phyloP scores from a whole-genome alignment of 2,113 vertebrate genomes.

The Oxyura jamaicensis region DNA sequence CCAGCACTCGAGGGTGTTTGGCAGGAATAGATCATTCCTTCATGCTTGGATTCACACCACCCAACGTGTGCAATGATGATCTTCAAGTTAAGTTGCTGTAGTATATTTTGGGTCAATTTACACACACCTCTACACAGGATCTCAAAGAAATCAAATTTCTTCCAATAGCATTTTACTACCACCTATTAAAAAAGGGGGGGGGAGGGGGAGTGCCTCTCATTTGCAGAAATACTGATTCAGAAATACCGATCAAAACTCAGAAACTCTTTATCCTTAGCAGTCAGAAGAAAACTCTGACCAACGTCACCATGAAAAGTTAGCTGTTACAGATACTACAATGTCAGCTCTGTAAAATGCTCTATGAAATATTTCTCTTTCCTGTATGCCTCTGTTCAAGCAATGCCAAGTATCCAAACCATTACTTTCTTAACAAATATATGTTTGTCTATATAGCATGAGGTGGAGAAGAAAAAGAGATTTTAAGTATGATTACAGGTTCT shows the following conservation, averaged over 20 bases:
- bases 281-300: background rate
- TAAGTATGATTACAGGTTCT: background rate
- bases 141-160: background rate
- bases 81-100: background rate
- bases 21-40: conserved; percentile 43
- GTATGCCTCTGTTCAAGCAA: background rate
- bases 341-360: background rate
- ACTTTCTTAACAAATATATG: background rate
- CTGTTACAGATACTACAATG: background rate
- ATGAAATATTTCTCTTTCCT: background rate
- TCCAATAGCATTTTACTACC: background rate
- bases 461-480: background rate
- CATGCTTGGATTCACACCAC: background rate
- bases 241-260: background rate
- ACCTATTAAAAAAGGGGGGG: background rate
- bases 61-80: background rate
- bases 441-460: background rate
- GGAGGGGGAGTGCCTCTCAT: background rate
- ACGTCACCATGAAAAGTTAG: background rate
- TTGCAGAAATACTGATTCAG: background rate
- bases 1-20: conserved; percentile 9
- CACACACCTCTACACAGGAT: background rate
- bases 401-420: background rate
- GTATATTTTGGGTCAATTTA: conserved; percentile 19
- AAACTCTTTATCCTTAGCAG: background rate